These are phyloP conservation scores for Manduca sexta DNA, from an alignment of 1,140 invertebrate genomes.

Conservation along the genomic window DNA sequence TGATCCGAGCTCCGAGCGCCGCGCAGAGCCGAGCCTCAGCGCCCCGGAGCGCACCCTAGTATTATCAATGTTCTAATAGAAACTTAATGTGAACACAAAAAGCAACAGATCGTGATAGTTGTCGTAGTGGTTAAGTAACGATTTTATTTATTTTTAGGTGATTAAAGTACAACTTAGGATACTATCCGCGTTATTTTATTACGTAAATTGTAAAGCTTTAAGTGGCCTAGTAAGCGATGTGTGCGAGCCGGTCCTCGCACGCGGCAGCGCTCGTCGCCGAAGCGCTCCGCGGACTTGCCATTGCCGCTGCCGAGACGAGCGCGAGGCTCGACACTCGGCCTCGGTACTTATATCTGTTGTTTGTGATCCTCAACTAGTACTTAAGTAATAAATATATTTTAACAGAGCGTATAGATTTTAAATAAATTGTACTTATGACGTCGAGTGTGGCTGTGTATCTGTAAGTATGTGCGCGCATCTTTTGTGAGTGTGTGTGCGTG, in stretches of 20 bases:
- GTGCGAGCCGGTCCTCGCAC: not conserved
- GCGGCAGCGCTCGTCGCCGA: not conserved
- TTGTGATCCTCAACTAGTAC: constrained; percentile 18
- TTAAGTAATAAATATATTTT: constrained; percentile 23
- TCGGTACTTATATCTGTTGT: constrained; percentile 5
- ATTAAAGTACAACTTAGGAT: constrained; percentile 24
- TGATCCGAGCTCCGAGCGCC: no score
- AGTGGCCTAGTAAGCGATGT: constrained; percentile 4
- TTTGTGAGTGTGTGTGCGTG: not conserved
- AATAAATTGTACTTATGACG: constrained; percentile 1
- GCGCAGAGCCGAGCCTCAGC: no score
- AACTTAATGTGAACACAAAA: not conserved
- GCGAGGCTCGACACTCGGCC: not conserved
- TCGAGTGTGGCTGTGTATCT: constrained; percentile 8
- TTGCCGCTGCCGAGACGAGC: not conserved
- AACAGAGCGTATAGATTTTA: not conserved
- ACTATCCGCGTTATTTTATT: constrained; percentile 15
- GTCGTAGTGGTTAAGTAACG: constrained; percentile 8
- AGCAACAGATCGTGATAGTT: constrained; percentile 11
- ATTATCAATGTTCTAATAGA: not conserved
- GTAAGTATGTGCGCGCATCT: not conserved
- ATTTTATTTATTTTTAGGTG: constrained; percentile 20
- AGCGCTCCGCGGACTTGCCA: not conserved
- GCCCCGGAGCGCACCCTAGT: not conserved
- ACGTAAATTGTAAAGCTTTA: constrained; percentile 19